Percentiles rank a stretch among this genome's conserved stretches.
These are phyloP conservation scores for Pollenia labialis DNA, from an alignment of 2,888 invertebrate genomes.

Conservation along the genomic window DNA sequence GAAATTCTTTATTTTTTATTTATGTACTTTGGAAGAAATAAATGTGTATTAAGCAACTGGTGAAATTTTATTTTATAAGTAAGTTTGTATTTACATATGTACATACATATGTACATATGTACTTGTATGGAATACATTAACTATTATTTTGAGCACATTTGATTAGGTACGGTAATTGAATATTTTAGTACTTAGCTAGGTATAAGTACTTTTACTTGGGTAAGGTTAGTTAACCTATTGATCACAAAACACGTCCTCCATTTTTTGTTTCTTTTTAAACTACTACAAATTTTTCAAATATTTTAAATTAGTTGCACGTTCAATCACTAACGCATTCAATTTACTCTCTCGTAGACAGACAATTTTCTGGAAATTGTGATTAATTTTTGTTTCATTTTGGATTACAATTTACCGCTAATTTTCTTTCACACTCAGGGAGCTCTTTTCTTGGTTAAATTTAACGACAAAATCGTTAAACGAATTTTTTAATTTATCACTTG, in stretches of 20 bases:
- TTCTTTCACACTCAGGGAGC: constrained; percentile 2
- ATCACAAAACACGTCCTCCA: constrained; percentile 29
- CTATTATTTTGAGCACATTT: no score
- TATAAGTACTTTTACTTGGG: constrained; percentile 12
- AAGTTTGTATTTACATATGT: neutral
- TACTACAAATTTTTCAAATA: constrained; percentile 4
- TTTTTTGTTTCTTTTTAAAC: neutral
- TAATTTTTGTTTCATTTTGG: constrained; percentile 27
- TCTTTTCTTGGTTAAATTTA: constrained; percentile 20
- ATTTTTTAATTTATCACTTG: constrained; percentile 47
- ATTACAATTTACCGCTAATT: constrained; percentile 52
- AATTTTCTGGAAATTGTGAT: constrained; percentile 27
- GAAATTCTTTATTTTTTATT: no score
- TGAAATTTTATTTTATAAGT: constrained; percentile 18
- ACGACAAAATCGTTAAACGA: constrained; percentile 48
- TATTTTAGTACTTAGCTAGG: no score
- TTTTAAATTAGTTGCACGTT: constrained; percentile 37
- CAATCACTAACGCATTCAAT: neutral
- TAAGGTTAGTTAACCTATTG: constrained; percentile 54
- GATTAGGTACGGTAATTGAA: no score
- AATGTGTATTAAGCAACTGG: constrained; percentile 2
- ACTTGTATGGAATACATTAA: neutral
- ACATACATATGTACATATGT: no score
- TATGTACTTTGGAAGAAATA: no score
- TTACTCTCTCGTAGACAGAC: neutral